These are phyloP conservation scores for Gallinago solitaria DNA, from an alignment of 2,797 vertebrate genomes.

Conservation along the genomic window DNA sequence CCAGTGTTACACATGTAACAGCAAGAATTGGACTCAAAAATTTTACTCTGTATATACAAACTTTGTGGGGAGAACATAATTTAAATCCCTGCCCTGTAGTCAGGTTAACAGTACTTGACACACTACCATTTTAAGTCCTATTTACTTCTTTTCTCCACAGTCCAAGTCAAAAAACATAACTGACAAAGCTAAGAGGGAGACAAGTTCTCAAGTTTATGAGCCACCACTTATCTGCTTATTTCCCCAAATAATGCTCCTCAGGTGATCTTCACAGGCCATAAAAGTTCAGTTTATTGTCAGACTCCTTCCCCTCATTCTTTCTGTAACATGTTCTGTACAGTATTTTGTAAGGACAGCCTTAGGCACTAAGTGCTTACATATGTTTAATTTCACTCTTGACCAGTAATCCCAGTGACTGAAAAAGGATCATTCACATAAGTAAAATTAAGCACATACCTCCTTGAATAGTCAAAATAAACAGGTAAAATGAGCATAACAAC, in stretches of 20 bases:
- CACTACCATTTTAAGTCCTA: background rate
- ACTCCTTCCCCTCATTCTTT: background rate
- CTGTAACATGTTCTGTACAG: background rate
- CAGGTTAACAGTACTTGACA: background rate
- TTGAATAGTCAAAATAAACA: background rate
- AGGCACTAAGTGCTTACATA: background rate
- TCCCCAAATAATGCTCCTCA: background rate
- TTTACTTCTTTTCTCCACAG: background rate
- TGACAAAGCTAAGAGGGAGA: background rate
- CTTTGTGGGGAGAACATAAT: background rate
- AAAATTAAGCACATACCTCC: background rate
- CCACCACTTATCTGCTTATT: background rate
- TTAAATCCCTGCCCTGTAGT: background rate
- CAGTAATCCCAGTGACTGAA: background rate
- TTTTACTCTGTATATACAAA: background rate
- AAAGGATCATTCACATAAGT: background rate
- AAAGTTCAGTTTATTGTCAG: background rate
- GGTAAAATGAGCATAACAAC: background rate
- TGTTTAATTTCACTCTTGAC: background rate
- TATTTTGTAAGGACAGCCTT: background rate
- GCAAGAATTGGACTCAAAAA: background rate
- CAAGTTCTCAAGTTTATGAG: background rate
- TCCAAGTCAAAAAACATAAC: background rate
- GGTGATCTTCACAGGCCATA: background rate
- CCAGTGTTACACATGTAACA: background rate